Evolutionary conservation across 2,888 invertebrate species (phyloP).

Genomic region (Leucozona laternaria): DNA sequence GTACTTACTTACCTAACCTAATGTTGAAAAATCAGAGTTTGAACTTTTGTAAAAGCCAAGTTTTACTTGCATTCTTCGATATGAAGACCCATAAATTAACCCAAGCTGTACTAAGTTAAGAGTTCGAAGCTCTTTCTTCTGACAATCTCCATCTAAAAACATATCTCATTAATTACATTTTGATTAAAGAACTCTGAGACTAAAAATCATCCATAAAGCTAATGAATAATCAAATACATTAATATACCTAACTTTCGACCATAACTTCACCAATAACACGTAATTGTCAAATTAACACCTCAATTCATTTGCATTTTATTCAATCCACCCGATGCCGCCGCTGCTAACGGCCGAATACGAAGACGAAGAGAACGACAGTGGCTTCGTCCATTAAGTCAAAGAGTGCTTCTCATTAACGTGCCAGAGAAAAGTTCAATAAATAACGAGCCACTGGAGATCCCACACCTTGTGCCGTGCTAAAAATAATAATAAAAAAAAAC

Average conservation of each 20-base stretch:
- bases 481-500: neutral
- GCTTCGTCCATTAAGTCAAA: conserved; percentile 47
- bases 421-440: conserved; percentile 74
- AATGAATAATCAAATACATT: conserved; percentile 40
- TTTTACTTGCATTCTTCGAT: too few relatives aligned
- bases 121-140: too few relatives aligned
- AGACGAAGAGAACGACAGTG: conserved; percentile 1
- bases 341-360: neutral
- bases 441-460: conserved; percentile 70
- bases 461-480: conserved; percentile 51
- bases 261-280: conserved; percentile 39
- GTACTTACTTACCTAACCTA: too few relatives aligned
- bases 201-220: conserved; percentile 41
- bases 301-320: conserved; percentile 64
- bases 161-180: too few relatives aligned
- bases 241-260: conserved; percentile 53
- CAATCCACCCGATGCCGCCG: conserved; percentile 14
- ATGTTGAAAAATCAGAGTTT: too few relatives aligned
- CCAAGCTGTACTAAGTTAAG: too few relatives aligned
- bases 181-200: too few relatives aligned
- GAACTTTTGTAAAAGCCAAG: too few relatives aligned
- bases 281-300: conserved; percentile 75
- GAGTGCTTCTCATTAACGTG: conserved; percentile 68
- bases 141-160: too few relatives aligned
- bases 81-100: too few relatives aligned